These are phyloP conservation scores for Montipora efflorescens DNA, from an alignment of 64 coral and sea anemone species.

Conservation along the genomic window DNA sequence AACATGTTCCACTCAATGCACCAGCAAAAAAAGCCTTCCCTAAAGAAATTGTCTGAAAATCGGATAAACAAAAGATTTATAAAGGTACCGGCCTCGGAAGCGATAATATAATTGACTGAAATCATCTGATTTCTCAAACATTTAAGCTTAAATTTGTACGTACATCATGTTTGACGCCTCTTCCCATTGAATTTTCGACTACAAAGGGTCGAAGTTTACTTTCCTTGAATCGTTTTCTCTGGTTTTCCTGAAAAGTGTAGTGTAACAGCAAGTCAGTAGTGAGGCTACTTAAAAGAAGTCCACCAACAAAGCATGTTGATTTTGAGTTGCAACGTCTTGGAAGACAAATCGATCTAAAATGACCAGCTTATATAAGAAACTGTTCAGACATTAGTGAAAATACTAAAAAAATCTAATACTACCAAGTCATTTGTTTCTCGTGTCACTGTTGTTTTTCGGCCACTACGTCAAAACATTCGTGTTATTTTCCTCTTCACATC, in stretches of 20 bases:
- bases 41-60: conserved; percentile 70
- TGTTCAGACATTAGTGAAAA: not conserved
- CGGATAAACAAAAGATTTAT: not conserved
- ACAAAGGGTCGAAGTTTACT: not conserved
- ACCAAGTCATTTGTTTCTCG: no score
- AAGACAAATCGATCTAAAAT: not conserved
- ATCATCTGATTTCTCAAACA: not conserved
- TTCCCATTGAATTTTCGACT: conserved; percentile 16
- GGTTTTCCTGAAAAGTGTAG: no score
- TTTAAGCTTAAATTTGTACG: not conserved
- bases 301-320: not conserved
- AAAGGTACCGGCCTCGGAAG: not conserved
- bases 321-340: not conserved
- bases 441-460: no score
- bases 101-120: not conserved
- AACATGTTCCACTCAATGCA: conserved; percentile 87
- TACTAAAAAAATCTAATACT: not conserved
- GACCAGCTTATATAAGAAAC: not conserved
- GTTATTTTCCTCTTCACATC: no score
- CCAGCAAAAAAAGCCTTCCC: conserved; percentile 80
- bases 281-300: not conserved
- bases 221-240: not conserved
- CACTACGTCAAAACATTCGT: not conserved
- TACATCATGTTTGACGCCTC: conserved; percentile 8
- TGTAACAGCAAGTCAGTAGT: not conserved